Conservation (phyloP, 2,888 invertebrate species). For the Tipula lateralis region DNA sequence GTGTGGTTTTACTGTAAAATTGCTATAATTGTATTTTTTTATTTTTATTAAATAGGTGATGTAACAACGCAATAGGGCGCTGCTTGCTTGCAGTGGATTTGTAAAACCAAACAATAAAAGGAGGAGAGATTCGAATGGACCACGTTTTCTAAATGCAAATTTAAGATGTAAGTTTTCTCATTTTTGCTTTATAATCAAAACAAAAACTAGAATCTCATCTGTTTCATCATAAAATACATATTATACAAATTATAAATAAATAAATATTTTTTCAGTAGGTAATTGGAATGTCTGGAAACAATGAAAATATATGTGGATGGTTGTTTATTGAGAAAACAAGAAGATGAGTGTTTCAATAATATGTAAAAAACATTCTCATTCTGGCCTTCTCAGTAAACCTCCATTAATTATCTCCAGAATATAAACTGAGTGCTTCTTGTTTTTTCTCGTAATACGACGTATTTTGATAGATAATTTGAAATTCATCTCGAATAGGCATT, state of each 20-base stretch:
- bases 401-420: not conserved
- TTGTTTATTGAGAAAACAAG: conserved; percentile 1
- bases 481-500: not conserved
- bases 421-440: not conserved
- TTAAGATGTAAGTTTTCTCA: not conserved
- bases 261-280: not conserved
- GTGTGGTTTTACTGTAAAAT: not conserved
- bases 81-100: not conserved
- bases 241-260: not conserved
- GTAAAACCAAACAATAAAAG: not conserved
- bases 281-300: not conserved
- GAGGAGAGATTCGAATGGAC: not conserved
- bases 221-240: not conserved
- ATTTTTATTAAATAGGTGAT: too few species aligned
- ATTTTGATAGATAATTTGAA: not conserved
- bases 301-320: not conserved
- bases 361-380: not conserved
- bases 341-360: not conserved
- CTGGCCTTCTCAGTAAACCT: not conserved
- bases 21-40: not conserved
- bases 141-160: not conserved
- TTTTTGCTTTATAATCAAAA: not conserved
- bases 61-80: not conserved
- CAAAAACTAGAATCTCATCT: not conserved
- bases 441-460: not conserved